Evolutionary conservation across 2,888 invertebrate genomes (phyloP).

Genomic region (Steinernema carpocapsae): DNA sequence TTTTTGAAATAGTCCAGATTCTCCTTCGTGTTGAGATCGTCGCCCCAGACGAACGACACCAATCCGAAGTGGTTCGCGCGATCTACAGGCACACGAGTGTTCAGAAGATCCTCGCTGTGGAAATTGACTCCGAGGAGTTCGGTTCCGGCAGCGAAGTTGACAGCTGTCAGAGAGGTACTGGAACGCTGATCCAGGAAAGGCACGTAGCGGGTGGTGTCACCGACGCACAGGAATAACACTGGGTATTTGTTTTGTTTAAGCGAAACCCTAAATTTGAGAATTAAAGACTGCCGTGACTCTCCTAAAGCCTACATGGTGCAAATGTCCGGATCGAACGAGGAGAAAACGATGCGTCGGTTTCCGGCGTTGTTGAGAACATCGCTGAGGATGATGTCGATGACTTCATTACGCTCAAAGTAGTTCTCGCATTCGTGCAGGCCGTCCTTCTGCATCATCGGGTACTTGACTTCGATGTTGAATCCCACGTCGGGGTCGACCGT

Average conservation of each 20-base stretch:
- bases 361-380: conserved; percentile 81
- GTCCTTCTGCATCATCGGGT: conserved; percentile 80
- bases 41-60: conserved; percentile 95
- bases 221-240: conserved; percentile 89
- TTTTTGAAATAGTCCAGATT: conserved; percentile 87
- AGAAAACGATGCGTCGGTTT: conserved; percentile 84
- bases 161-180: conserved; percentile 56
- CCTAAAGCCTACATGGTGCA: conserved; percentile 79
- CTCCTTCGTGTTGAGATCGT: conserved; percentile 77
- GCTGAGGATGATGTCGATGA: conserved; percentile 85
- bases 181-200: conserved; percentile 52
- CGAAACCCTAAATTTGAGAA: conserved; percentile 74
- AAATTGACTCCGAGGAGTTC: conserved; percentile 79
- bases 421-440: conserved; percentile 67
- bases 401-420: conserved; percentile 83
- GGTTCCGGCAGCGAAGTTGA: conserved; percentile 61
- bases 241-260: conserved; percentile 96
- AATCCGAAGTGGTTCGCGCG: conserved; percentile 80
- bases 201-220: conserved; percentile 77
- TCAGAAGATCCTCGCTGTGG: conserved; percentile 85
- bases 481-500: conserved; percentile 85
- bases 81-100: conserved; percentile 75
- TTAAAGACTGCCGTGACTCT: background rate
- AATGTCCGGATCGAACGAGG: conserved; percentile 93
- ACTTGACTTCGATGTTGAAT: conserved; percentile 96